phyloP scores from a whole-genome alignment of 2,888 invertebrate genomes.

The Polydrusus cervinus region DNA sequence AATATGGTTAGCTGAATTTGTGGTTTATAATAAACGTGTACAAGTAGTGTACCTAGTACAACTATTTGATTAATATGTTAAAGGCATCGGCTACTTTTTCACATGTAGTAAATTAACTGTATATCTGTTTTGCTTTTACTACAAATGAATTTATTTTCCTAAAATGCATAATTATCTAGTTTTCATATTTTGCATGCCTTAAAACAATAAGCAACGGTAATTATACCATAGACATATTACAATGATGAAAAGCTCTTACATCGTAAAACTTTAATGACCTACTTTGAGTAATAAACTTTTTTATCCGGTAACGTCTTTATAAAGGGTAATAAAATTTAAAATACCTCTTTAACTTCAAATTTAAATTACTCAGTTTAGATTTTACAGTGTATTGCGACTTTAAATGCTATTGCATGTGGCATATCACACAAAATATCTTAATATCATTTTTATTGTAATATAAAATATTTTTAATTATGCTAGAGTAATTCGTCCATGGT shows the following conservation, averaged over 20 bases:
- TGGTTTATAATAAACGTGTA: constrained; percentile 17
- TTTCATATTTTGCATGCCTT: not conserved
- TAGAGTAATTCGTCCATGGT: too few species aligned
- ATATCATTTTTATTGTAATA: not conserved
- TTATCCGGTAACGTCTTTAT: constrained; percentile 14
- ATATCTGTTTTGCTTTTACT: too few species aligned
- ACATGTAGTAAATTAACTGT: too few species aligned
- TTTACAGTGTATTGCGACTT: constrained; percentile 2
- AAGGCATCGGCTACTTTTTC: too few species aligned
- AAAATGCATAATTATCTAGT: not conserved
- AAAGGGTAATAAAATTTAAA: constrained; percentile 20
- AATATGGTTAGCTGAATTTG: constrained; percentile 36
- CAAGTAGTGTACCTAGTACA: not conserved
- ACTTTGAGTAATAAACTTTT: constrained; percentile 23
- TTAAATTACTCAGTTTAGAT: constrained; percentile 22
- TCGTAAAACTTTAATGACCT: constrained; percentile 22
- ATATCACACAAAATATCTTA: not conserved
- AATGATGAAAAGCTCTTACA: constrained; percentile 6
- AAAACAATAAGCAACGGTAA: not conserved
- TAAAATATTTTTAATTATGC: too few species aligned
- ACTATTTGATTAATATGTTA: constrained; percentile 6
- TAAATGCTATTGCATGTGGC: constrained; percentile 13
- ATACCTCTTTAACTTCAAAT: constrained; percentile 9
- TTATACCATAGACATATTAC: constrained; percentile 5
- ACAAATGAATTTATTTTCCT: too few species aligned